Evolutionary conservation across 2,797 vertebrate genomes (phyloP).

Genomic region (Yasuhikotakia modesta): DNA sequence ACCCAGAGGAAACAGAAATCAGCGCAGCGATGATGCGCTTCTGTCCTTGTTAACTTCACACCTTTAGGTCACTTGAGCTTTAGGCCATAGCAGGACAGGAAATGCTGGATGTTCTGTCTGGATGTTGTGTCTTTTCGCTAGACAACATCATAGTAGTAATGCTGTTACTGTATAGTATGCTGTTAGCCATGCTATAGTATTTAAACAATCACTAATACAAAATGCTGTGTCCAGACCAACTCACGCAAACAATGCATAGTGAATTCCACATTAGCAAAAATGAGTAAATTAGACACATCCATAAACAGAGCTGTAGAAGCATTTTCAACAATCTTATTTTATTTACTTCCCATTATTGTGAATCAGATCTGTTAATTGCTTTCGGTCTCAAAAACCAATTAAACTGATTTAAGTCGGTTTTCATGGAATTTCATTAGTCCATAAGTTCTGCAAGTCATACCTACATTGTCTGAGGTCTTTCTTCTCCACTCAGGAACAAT

Average conservation of each 20-base stretch:
- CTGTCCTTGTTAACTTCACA: neutral
- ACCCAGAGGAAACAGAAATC: neutral
- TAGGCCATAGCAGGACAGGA: neutral
- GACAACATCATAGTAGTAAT: no score
- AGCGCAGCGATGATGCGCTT: neutral
- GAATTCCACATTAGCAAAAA: neutral
- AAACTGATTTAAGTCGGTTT: no score
- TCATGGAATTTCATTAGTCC: no score
- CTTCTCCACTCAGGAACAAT: slow-evolving; percentile 88
- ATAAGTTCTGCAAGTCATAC: no score
- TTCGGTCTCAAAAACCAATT: no score
- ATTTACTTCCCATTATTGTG: no score
- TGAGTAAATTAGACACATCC: neutral
- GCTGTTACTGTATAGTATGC: no score
- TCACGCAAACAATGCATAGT: neutral
- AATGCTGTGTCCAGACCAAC: neutral
- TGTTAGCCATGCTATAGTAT: neutral
- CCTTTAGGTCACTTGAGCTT: neutral
- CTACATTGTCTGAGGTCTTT: no score
- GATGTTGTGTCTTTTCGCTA: neutral
- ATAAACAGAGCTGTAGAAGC: neutral
- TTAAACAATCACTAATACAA: neutral
- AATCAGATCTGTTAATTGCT: no score
- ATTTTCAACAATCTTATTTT: neutral
- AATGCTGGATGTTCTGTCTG: neutral